Evolutionary conservation across 2,888 invertebrate species (phyloP).

Genomic region (Zhuqinia jingwanae): DNA sequence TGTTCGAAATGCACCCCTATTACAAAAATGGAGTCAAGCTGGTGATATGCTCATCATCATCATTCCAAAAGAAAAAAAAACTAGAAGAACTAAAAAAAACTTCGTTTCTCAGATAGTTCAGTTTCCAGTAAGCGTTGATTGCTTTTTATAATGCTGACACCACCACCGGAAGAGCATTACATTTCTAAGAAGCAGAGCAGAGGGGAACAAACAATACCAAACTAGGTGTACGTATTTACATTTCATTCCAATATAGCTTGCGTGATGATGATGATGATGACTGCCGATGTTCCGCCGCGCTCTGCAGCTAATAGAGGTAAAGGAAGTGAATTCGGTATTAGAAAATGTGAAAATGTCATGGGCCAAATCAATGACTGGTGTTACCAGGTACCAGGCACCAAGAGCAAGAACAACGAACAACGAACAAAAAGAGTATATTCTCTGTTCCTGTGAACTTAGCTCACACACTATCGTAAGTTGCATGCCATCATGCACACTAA

Average conservation of each 20-base stretch:
- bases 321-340: slow-evolving; percentile 83
- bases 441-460: neutral
- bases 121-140: slow-evolving; percentile 5
- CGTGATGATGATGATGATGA: slow-evolving; percentile 83
- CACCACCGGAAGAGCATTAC: slow-evolving; percentile 7
- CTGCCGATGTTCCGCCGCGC: slow-evolving; percentile 81
- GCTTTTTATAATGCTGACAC: slow-evolving; percentile 4
- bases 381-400: slow-evolving; percentile 50
- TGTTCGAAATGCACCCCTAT: neutral
- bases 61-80: neutral
- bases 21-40: neutral
- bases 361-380: slow-evolving; percentile 68
- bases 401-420: neutral
- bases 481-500: neutral
- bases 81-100: neutral
- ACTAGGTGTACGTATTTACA: slow-evolving; percentile 83
- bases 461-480: neutral
- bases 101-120: neutral
- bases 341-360: slow-evolving; percentile 74
- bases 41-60: neutral
- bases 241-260: no score
- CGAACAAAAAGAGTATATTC: neutral
- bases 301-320: slow-evolving; percentile 84
- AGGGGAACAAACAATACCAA: no score
- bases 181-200: neutral